phyloP scores from a whole-genome alignment of 1,140 invertebrate species.

The Aphaenogaster ashmeadi region DNA sequence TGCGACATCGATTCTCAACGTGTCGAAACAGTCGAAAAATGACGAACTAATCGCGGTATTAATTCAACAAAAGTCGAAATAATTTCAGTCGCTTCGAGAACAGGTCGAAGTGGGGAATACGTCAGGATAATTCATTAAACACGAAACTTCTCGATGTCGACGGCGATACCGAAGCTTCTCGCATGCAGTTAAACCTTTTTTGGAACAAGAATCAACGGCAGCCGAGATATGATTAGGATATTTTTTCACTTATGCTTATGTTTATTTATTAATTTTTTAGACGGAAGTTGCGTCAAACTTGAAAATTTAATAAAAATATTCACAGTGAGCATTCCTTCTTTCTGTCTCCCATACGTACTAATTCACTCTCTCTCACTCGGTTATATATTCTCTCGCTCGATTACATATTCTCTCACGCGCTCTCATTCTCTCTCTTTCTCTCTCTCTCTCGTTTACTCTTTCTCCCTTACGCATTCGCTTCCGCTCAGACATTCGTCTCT shows the following conservation, averaged over 20 bases:
- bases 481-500: constrained; percentile 67
- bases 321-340: constrained; percentile 87
- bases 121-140: not conserved
- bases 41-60: not conserved
- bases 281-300: constrained; percentile 87
- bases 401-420: constrained; percentile 80
- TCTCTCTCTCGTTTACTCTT: constrained; percentile 61
- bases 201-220: constrained; percentile 16
- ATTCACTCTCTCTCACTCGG: constrained; percentile 55
- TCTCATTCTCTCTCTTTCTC: constrained; percentile 65
- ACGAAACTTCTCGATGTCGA: not conserved
- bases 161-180: not conserved
- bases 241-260: constrained; percentile 85
- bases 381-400: constrained; percentile 43
- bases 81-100: not conserved
- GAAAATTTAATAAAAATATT: constrained; percentile 88
- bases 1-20: not conserved
- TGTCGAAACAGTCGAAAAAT: not conserved
- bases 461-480: constrained; percentile 50
- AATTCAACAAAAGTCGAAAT: not conserved
- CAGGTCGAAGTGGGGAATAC: not conserved
- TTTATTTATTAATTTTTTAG: constrained; percentile 88
- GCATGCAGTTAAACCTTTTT: not conserved
- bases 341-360: constrained; percentile 77
- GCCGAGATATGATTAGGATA: constrained; percentile 60